Evolutionary conservation across 2,113 vertebrate species (phyloP), one percentile per base, ranked within the genome.

Genomic region (Polypterus senegalus): DNA sequence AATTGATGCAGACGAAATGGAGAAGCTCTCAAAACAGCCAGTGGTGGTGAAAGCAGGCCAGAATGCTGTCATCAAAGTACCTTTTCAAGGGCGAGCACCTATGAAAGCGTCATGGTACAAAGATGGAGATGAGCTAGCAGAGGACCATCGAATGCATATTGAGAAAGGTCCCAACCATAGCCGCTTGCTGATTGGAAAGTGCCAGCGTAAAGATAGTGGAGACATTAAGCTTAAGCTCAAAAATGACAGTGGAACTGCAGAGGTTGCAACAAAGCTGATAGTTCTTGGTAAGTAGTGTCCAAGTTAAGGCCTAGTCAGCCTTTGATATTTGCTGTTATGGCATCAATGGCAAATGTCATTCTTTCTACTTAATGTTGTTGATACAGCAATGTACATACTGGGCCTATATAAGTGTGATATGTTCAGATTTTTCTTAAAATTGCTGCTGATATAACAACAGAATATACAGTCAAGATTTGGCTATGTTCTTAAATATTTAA

Each of bases 161-260:
- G 85, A 90, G 49, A 87, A 75, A 64, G 79, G 81, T 0, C 73
- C 77, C 0, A 64, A 72, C 58, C 81, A 80, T 56, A 84, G 78
- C 1, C 72, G 72, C 2, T 81, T 95, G 48, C 73, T 82, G 49
- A 77, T 93, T 47, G 76, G 80, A 62, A 91, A 81, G 46, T 72
- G 82, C 1, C 52, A 73, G 47, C 85, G 89, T 65, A 89, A 79
- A 76, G 83, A 81, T 59, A 54, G 79, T 3, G 94, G 90, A 63
- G 86, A 79, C 69, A 89, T 95, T 69, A 88, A 89, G 71, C 66
- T 92, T 64, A 91, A 79, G 48, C 77, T 93, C 69, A 91, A 79
- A 74, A 95, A 91, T 1, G 75, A 91, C 66, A 88, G 80, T 52
- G 92, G 91, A 27, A 70, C 68, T 5, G 64, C 63, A 61, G 85